Conservation (phyloP, 2,888 invertebrate genomes). For the Girardia tigrina region DNA sequence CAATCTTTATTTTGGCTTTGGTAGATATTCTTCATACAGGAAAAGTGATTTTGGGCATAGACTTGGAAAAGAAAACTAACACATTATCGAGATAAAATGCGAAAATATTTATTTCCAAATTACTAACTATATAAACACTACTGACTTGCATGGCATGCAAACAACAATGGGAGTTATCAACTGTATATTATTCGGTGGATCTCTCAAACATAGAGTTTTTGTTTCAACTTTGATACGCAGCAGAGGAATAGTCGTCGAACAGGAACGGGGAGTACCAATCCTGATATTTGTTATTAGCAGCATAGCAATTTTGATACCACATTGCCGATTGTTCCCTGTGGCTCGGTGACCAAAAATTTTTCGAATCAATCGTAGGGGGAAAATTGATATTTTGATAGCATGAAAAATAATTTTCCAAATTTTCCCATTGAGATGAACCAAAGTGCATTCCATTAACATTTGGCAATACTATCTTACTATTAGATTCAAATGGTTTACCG, state of each 20-base stretch:
- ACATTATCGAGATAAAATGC: not conserved
- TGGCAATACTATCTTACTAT: not conserved
- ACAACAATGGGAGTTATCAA: not conserved
- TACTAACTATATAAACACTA: conserved; percentile 16
- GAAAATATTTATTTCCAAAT: not conserved
- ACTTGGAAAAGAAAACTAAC: not conserved
- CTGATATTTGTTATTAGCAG: not conserved
- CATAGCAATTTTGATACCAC: conserved; percentile 6
- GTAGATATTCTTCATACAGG: not conserved
- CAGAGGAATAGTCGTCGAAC: not conserved
- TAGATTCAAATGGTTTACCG: not conserved
- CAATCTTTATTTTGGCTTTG: conserved; percentile 18
- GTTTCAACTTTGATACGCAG: not conserved
- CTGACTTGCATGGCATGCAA: conserved; percentile 12
- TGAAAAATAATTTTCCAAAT: conserved; percentile 6
- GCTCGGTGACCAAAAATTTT: not conserved
- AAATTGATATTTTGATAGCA: not conserved
- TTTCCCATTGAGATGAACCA: not conserved
- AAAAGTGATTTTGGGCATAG: conserved; percentile 8
- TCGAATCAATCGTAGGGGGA: not conserved
- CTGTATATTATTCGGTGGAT: not conserved
- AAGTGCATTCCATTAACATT: not conserved
- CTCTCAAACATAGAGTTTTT: not conserved
- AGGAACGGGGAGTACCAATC: not conserved
- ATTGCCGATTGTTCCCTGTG: not conserved